Conservation (phyloP, 2,888 invertebrate genomes). For the Ochropleura plecta region DNA sequence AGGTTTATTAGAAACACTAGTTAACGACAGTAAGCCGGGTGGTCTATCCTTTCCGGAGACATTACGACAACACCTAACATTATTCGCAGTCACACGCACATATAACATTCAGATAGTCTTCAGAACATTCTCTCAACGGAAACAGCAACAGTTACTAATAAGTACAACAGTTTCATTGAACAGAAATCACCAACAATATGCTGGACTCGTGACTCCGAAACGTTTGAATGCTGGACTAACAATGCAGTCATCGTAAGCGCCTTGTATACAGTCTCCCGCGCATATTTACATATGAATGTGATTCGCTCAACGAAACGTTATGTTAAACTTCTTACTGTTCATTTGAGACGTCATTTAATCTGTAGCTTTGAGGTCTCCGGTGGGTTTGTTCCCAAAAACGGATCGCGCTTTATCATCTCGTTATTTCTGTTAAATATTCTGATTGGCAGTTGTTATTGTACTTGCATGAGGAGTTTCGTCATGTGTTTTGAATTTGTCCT, state of each 20-base stretch:
- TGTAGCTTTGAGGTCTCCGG: constrained; percentile 45
- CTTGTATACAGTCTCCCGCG: constrained; percentile 60
- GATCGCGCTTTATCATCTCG: constrained; percentile 33
- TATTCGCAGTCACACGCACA: constrained; percentile 41
- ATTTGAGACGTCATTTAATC: constrained; percentile 59
- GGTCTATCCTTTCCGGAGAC: constrained; percentile 27
- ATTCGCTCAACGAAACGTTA: constrained; percentile 69
- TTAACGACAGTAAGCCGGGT: not conserved
- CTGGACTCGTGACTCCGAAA: constrained; percentile 53
- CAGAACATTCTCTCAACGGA: constrained; percentile 12
- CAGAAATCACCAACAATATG: constrained; percentile 48
- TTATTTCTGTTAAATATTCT: constrained; percentile 43
- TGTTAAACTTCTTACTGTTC: constrained; percentile 71
- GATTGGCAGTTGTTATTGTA: constrained; percentile 23
- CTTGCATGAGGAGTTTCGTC: not conserved
- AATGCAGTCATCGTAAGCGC: constrained; percentile 60
- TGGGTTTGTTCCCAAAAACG: constrained; percentile 32
- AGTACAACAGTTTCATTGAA: constrained; percentile 48
- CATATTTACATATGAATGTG: constrained; percentile 77
- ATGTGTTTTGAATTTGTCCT: not conserved
- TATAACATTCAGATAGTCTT: constrained; percentile 13
- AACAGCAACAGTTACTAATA: constrained; percentile 38
- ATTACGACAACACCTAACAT: constrained; percentile 18
- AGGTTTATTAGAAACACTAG: constrained; percentile 5
- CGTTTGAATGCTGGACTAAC: constrained; percentile 59